Base-by-base conservation (phyloP, 2,113 vertebrate species). In the Alethe castanea region DNA sequence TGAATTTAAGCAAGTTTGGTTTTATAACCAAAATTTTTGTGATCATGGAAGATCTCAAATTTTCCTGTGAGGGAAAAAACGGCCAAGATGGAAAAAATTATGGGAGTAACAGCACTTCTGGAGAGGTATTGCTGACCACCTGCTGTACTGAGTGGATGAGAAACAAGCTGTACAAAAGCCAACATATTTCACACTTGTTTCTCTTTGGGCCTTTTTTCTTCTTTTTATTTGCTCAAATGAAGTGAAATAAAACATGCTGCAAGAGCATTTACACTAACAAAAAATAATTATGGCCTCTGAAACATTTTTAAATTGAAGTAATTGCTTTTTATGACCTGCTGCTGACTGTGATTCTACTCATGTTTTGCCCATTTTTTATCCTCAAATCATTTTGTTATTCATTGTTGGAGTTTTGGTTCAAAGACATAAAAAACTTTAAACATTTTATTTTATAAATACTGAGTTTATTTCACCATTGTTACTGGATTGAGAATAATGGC, bases 251-350 rank as follows among this genome's bases (percentile, higher is more conserved):
- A 91, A 70, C n/a, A 85, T 20, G 10, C n/a, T 35, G 36, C 19
- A 38, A 44, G 29, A 80, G 5, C 44, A 83, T 66, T 95, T 85
- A 54, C 52, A 64, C 48, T 40, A 64, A 48, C 7, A 69, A 87
- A 80, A 83, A 73, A 29, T 56, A 91, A 95, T 92, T 79, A 67
- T 50, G 86, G 59, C 56, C 64, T 91, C 42, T 93, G 81, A 74
- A 86, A 56, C 6, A 57, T 40, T 82, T 82, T 78, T 65, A 81
- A 92, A 90, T 92, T 71, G n/a, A 84, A 19, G 29, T 36, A 92
- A 92, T 94, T 94, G 31, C 67, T 92, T 83, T 79, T 23, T 60
- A 50, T 79, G 89, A 86, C 88, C 84, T 74, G 50, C 44, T 78
- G 31, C 56, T 92, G 57, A 48, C 28, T 81, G n/a, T 44, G 52